Conservation (phyloP, 2,113 vertebrate species). For the Aviceda subcristata region DNA sequence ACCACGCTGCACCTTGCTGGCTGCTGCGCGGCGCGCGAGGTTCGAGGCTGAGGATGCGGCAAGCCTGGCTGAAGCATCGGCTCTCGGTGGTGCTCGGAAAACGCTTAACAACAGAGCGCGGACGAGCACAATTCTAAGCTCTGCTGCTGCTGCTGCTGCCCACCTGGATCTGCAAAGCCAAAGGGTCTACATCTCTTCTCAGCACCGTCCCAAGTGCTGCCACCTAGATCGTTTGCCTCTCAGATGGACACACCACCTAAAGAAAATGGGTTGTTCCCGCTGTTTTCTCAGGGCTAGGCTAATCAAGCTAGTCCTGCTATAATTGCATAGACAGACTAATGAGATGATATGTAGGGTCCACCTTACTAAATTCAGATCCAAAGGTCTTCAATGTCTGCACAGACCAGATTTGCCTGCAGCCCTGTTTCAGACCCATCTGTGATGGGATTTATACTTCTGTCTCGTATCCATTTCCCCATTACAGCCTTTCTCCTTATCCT, state of each 20-base stretch:
- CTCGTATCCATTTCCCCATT: neutral
- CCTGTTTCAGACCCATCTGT: neutral
- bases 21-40: neutral
- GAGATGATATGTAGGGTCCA: neutral
- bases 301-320: neutral
- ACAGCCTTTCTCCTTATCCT: neutral
- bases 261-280: neutral
- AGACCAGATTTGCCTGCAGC: neutral
- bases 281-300: neutral
- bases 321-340: neutral
- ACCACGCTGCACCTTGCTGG: neutral
- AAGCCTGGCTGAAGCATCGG: neutral
- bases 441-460: neutral
- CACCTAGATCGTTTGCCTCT: neutral
- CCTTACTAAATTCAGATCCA: neutral
- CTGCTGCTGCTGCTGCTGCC: neutral
- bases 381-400: neutral
- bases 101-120: neutral
- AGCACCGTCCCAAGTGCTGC: neutral
- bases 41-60: rapidly evolving
- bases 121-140: neutral
- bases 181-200: neutral
- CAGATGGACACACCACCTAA: neutral
- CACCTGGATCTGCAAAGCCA: neutral
- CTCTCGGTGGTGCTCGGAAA: neutral